Evolutionary conservation across 1,140 invertebrate species (phyloP).

Genomic region (Homalodisca vitripennis): DNA sequence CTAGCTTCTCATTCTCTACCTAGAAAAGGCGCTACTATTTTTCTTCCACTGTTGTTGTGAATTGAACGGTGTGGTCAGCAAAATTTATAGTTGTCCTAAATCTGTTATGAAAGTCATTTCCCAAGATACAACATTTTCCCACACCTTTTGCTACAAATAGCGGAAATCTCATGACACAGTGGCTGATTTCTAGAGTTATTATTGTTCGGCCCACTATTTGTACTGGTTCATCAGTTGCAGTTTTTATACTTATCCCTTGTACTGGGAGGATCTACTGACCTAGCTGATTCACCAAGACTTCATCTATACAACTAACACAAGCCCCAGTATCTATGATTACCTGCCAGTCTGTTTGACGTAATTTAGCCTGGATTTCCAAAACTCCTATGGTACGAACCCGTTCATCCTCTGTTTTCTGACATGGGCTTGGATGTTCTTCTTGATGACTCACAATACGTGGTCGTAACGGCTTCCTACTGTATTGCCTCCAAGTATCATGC

Average conservation of each 20-base stretch:
- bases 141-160: slow-evolving; percentile 3
- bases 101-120: slow-evolving; percentile 1
- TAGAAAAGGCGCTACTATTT: not conserved
- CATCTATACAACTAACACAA: slow-evolving; percentile 16
- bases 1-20: slow-evolving; percentile 1
- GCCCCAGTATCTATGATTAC: slow-evolving; percentile 11
- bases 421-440: not conserved
- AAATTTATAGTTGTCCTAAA: not conserved
- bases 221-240: not conserved
- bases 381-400: not conserved
- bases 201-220: not conserved
- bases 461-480: not conserved
- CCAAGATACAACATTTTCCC: slow-evolving; percentile 9
- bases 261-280: not conserved
- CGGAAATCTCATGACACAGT: not conserved
- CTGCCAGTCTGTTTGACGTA: not conserved
- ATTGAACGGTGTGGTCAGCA: not conserved
- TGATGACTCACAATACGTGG: not conserved
- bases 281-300: not conserved
- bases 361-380: not conserved
- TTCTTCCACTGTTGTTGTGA: slow-evolving; percentile 4
- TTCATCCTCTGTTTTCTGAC: not conserved
- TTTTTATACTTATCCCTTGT: not conserved
- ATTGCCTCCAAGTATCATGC: not conserved
- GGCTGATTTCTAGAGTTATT: not conserved